A percentile compares a stretch with the other conserved stretches of the same genome.
These are phyloP conservation scores for Hyalella azteca DNA, from an alignment of 2,888 invertebrate species.

Conservation along the genomic window DNA sequence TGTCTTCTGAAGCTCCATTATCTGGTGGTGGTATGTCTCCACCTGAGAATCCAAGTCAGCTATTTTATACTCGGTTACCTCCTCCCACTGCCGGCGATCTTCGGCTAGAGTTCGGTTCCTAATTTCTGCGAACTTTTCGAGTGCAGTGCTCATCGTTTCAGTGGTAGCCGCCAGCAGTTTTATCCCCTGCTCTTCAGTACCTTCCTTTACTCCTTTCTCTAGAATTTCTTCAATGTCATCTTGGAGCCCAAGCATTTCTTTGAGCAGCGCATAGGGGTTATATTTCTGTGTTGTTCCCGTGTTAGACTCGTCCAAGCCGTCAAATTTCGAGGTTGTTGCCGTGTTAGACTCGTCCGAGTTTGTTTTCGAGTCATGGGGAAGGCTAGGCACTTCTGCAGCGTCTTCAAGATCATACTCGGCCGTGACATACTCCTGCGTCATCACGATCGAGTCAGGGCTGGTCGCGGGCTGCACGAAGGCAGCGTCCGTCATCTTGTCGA, in stretches of 20 bases:
- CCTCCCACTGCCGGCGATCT: constrained; percentile 6
- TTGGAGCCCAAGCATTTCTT: background rate
- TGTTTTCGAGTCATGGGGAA: background rate
- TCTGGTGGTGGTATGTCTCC: constrained; percentile 9
- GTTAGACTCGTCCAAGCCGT: background rate
- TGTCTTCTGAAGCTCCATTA: background rate
- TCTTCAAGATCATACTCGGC: constrained; percentile 20
- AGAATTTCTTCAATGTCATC: background rate
- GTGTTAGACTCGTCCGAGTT: background rate
- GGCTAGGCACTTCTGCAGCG: background rate
- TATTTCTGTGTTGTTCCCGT: background rate
- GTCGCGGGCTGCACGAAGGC: background rate
- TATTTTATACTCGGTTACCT: background rate
- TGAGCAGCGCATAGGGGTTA: background rate
- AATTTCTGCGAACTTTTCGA: background rate
- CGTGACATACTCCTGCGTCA: constrained; percentile 17
- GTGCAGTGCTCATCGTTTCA: background rate
- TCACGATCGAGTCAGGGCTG: background rate
- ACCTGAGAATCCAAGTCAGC: background rate
- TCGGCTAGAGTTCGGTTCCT: background rate
- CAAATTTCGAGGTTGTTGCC: background rate
- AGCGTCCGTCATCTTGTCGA: constrained; percentile 29
- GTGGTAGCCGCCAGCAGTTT: background rate
- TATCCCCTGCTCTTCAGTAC: background rate
- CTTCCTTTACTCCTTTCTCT: background rate